These are phyloP conservation scores for Myanophis thanlyinensis DNA, from an alignment of 2,113 vertebrate species.

Conservation along the genomic window DNA sequence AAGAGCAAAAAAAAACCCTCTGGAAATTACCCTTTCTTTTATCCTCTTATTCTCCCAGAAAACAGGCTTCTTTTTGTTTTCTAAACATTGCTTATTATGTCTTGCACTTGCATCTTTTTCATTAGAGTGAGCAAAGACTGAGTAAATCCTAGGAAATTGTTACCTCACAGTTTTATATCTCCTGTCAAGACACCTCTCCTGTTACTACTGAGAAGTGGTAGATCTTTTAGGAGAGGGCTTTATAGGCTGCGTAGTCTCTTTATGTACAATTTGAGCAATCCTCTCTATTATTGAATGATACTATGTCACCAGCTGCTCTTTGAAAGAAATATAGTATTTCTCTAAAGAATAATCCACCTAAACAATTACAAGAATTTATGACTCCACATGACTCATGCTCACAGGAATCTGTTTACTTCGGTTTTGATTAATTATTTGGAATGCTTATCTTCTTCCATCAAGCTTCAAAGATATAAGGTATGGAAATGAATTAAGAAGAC, in stretches of 20 bases:
- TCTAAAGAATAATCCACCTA: not conserved
- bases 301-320: not conserved
- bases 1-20: no score
- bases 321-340: not conserved
- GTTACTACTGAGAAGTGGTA: not conserved
- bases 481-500: not conserved
- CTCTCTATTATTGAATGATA: not conserved
- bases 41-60: no score
- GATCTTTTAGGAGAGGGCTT: not conserved
- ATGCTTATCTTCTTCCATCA: not conserved
- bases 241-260: not conserved
- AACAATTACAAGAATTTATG: not conserved
- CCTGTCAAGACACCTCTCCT: not conserved
- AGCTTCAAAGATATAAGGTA: not conserved
- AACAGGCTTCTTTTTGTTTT: no score
- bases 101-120: not conserved
- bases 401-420: not conserved
- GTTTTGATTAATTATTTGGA: not conserved
- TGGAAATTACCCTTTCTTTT: no score
- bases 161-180: not conserved
- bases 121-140: not conserved
- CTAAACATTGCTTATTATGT: no score
- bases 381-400: not conserved
- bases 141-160: not conserved
- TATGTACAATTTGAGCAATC: not conserved